A percentile compares a stretch with the other conserved stretches of the same genome.
Evolutionary conservation across 1,140 invertebrate species (phyloP).

Genomic region (Trichogramma pretiosum): DNA sequence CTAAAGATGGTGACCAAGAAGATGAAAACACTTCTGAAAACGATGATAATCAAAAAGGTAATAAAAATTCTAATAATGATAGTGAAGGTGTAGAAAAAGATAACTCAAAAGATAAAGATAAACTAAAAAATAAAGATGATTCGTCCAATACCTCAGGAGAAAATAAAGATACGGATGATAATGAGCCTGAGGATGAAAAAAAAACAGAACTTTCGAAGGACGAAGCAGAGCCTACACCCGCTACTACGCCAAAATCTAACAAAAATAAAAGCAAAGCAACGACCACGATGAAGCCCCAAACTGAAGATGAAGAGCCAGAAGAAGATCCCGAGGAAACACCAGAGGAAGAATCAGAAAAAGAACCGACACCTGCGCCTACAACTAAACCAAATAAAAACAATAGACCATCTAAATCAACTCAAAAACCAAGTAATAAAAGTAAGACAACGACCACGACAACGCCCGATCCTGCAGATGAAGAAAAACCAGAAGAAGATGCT

Average conservation of each 20-base stretch:
- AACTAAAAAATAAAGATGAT: not conserved
- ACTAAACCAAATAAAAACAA: slow-evolving; percentile 2
- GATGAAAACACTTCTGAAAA: not conserved
- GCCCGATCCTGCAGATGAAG: not conserved
- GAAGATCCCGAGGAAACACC: not conserved
- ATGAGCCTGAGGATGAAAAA: not conserved
- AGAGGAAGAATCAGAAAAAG: not conserved
- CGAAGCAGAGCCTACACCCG: not conserved
- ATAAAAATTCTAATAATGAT: not conserved
- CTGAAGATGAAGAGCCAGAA: not conserved
- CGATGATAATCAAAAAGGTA: not conserved
- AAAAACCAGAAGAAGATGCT: not conserved
- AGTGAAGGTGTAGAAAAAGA: not conserved
- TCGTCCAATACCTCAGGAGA: not conserved
- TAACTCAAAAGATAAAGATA: not conserved
- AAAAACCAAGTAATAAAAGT: not conserved
- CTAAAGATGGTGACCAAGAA: not conserved
- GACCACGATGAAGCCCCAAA: not conserved
- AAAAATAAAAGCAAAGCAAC: not conserved
- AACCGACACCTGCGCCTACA: not conserved
- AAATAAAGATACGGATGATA: too few relatives aligned
- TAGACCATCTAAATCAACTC: too few relatives aligned
- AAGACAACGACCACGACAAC: slow-evolving; percentile 2
- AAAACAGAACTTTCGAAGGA: not conserved
- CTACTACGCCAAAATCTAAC: not conserved